Evolutionary conservation across 1,140 invertebrate genomes (phyloP), one percentile per base, ranked within the genome.

Genomic region (Battus philenor): DNA sequence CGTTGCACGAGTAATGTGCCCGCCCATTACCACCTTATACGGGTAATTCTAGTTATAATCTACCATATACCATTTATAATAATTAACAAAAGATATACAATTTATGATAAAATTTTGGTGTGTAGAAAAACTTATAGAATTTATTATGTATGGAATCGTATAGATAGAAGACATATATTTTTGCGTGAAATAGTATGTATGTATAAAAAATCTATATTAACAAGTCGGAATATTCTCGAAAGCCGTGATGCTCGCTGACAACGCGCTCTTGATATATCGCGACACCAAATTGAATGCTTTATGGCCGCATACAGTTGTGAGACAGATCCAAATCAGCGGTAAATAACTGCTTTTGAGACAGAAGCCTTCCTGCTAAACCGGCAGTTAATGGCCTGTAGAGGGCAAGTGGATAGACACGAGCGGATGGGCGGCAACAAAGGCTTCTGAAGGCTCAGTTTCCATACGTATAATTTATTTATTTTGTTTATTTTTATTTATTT

Each of bases 291-390:
- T 44, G 51, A 32, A 58, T 62, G 51, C 47, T 59, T 59, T 59
- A 59, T 59, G 51, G 30, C 39, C 49, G 48, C 54, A 30, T 30
- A 38, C 44, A 52, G 51, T 26, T 22, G 47, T 55, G 29, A 39
- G 57, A 52, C 66, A 68, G 64, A 75, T 75, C 61, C 50, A 61
- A 63, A 77, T 72, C 62, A 67, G 59, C 60, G 52, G 62, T 76
- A 67, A 76, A 68, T 76, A 76, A 76, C 69, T 36, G 61, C 41
- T 50, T 45, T 51, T 36, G 63, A 70, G 68, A 66, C 72, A 64
- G 53, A 66, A 63, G 55, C 55, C 38, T 73, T 77, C 73, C 73
- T 68, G 68, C 50, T 50, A 56, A 71, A 60, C 69, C 63, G 70
- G 48, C 65, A 58, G 56, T 64, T 70, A 72, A 72, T 66, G 59